A percentile compares a stretch with the other conserved stretches of the same genome.
phyloP scores from a whole-genome alignment of 2,888 invertebrate species.

The Drosophila suboccidentalis region DNA sequence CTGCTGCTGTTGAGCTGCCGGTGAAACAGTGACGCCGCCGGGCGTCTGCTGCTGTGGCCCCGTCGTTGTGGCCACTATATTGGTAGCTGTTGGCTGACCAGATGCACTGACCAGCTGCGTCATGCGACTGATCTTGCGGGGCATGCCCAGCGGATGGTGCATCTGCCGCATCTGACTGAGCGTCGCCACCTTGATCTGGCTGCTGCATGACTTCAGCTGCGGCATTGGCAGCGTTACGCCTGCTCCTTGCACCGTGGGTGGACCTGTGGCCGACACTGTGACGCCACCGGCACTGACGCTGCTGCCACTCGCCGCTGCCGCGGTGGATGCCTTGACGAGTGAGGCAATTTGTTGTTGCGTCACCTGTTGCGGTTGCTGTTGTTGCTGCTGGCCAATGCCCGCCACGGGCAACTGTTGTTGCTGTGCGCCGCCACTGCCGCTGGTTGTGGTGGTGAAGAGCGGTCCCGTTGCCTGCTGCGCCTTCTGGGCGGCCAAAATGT shows the following conservation, averaged over 20 bases:
- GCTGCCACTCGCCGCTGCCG: conserved; percentile 79
- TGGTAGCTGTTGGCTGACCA: conserved; percentile 72
- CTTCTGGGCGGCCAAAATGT: conserved; percentile 84
- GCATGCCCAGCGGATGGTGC: conserved; percentile 87
- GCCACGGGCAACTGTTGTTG: conserved; percentile 84
- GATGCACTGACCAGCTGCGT: conserved; percentile 86
- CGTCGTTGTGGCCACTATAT: conserved; percentile 60
- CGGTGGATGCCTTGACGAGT: conserved; percentile 85
- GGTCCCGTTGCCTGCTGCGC: conserved; percentile 83
- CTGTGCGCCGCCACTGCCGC: conserved; percentile 77
- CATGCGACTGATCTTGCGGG: conserved; percentile 89
- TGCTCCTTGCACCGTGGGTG: conserved; percentile 70
- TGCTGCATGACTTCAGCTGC: conserved; percentile 85
- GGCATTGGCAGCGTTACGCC: conserved; percentile 80
- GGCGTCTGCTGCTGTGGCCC: conserved; percentile 61
- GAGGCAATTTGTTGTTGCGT: conserved; percentile 84
- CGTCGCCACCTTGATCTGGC: conserved; percentile 86
- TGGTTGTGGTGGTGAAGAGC: conserved; percentile 86
- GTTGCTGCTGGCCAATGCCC: conserved; percentile 84
- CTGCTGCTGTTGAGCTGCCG: conserved; percentile 53
- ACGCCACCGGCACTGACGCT: conserved; percentile 75
- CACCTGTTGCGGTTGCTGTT: conserved; percentile 86
- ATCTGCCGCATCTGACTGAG: conserved; percentile 89
- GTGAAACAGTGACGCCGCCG: conserved; percentile 57
- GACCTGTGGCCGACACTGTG: conserved; percentile 79